A percentile compares a stretch with the other conserved stretches of the same genome.
Evolutionary conservation across 2,797 vertebrate genomes (phyloP).

Genomic region (Antennarius maculatus): DNA sequence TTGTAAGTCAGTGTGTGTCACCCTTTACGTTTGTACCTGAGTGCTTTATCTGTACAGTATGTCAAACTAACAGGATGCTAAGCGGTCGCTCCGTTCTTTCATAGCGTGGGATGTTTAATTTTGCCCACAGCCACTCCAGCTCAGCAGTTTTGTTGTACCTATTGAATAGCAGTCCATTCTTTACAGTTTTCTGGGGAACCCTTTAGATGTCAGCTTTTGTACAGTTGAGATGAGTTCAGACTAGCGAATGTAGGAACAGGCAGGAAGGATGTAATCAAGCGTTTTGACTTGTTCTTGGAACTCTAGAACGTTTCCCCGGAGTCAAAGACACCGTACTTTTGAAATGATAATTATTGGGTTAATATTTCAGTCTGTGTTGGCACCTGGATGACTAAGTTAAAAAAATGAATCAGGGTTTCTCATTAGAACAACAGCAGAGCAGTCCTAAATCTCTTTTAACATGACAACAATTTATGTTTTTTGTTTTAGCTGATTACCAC

Average conservation of each 20-base stretch:
- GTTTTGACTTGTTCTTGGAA: not conserved
- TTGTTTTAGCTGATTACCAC: too few species aligned
- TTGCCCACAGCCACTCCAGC: constrained; percentile 43
- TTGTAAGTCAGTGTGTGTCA: constrained; percentile 31
- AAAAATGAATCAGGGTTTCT: too few species aligned
- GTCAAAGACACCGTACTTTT: not conserved
- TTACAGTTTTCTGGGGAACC: constrained; percentile 24
- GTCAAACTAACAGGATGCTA: constrained; percentile 53
- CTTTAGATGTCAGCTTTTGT: constrained; percentile 20
- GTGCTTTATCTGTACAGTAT: constrained; percentile 33
- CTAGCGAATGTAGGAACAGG: not conserved
- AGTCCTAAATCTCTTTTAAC: too few species aligned
- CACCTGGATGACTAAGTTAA: too few species aligned
- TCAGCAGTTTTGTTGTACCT: constrained; percentile 43
- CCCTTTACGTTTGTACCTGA: constrained; percentile 12
- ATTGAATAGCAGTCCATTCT: constrained; percentile 28
- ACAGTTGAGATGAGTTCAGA: constrained; percentile 4
- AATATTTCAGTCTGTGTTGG: not conserved
- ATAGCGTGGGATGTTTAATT: constrained; percentile 56
- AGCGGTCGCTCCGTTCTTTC: constrained; percentile 50
- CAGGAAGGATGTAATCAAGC: constrained; percentile 15
- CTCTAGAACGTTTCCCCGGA: not conserved
- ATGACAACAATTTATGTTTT: too few species aligned
- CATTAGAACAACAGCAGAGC: too few species aligned
- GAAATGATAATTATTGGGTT: not conserved